A percentile compares a stretch with the other conserved stretches of the same genome.
Evolutionary conservation across 1,140 invertebrate species (phyloP).

Genomic region (Tyrophagus putrescentiae): DNA sequence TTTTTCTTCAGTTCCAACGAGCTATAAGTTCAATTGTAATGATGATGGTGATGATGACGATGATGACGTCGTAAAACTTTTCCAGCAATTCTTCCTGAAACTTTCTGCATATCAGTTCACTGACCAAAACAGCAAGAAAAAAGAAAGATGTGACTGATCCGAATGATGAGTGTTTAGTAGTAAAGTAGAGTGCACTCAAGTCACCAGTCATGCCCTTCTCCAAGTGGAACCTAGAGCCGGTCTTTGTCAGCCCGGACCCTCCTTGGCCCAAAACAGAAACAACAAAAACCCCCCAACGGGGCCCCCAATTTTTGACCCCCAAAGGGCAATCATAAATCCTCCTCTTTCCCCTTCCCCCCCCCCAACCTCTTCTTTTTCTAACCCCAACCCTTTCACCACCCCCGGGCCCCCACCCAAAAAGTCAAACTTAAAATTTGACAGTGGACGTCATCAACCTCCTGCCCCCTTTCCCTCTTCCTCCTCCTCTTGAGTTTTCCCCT

Average conservation of each 20-base stretch:
- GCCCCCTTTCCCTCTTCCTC: too few relatives aligned
- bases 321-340: neutral
- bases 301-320: neutral
- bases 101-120: neutral
- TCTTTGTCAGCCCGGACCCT: neutral
- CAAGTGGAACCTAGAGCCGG: conserved; percentile 18
- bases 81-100: neutral
- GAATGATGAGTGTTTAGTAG: neutral
- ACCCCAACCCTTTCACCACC: too few relatives aligned
- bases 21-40: neutral
- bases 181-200: neutral
- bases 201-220: conserved; percentile 14
- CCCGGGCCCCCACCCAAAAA: too few relatives aligned
- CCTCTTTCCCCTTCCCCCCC: too few relatives aligned
- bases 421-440: too few relatives aligned
- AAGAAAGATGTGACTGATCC: neutral
- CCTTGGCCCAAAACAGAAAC: neutral
- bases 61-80: neutral
- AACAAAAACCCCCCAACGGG: neutral
- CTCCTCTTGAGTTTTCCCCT: too few relatives aligned
- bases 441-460: too few relatives aligned
- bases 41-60: neutral
- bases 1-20: too few relatives aligned
- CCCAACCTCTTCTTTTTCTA: too few relatives aligned
- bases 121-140: neutral